Conservation (phyloP, 2,888 invertebrate genomes). For the Dryococelus australis region DNA sequence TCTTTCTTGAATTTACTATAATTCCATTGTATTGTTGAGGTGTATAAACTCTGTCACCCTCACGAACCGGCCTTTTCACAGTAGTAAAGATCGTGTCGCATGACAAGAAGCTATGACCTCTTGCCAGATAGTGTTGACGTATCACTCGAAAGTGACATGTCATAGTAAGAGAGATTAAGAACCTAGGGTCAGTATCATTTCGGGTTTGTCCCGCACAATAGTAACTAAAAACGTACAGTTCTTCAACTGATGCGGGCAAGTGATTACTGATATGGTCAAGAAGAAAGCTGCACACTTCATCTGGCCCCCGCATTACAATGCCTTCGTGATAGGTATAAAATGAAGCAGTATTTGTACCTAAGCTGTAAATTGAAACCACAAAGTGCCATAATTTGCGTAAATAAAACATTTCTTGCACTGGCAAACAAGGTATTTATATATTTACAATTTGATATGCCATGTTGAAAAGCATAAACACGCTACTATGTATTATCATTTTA, state of each 20-base stretch:
- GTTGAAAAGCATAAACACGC: no score
- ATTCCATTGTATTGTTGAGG: not conserved
- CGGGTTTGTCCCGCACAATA: not conserved
- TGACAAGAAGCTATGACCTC: not conserved
- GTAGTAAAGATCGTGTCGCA: not conserved
- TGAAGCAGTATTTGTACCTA: not conserved
- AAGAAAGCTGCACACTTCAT: not conserved
- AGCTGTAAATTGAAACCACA: not conserved
- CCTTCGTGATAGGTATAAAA: constrained; percentile 16
- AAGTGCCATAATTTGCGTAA: not conserved
- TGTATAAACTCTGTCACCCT: not conserved
- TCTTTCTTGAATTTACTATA: not conserved
- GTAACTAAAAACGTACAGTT: not conserved
- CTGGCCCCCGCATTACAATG: not conserved
- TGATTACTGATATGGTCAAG: not conserved
- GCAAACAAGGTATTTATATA: not conserved
- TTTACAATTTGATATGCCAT: no score
- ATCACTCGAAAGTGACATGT: not conserved
- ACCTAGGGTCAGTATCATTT: not conserved
- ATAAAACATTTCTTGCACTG: constrained; percentile 1
- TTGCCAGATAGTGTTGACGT: not conserved
- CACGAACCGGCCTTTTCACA: not conserved
- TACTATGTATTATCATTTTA: no score
- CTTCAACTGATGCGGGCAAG: not conserved
- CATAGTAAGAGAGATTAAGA: not conserved